These are phyloP conservation scores for Heliconius hortense DNA, from an alignment of 2,888 invertebrate genomes.

Conservation along the genomic window DNA sequence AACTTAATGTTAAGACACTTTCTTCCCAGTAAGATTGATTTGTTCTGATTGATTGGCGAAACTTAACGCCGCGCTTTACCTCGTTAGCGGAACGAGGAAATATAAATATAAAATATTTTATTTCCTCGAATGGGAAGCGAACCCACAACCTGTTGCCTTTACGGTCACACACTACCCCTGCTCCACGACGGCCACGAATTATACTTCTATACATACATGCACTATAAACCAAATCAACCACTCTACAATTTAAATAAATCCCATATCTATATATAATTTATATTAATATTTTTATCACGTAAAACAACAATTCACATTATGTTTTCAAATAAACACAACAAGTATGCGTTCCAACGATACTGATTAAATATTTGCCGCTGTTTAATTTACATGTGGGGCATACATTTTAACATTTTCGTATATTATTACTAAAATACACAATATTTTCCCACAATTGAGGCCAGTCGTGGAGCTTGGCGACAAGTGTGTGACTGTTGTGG, in stretches of 20 bases:
- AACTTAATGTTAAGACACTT: no score
- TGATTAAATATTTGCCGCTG: conserved; percentile 9
- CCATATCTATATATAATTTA: neutral
- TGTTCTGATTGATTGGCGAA: no score
- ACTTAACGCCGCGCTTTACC: neutral
- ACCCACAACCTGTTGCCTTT: neutral
- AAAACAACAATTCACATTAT: neutral
- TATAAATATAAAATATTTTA: neutral
- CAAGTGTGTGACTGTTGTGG: no score
- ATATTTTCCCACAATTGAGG: neutral
- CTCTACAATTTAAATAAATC: neutral
- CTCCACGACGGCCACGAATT: neutral
- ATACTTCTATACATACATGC: neutral
- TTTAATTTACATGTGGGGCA: neutral
- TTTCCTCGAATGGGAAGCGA: neutral
- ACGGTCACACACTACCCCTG: no score
- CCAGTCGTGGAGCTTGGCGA: no score
- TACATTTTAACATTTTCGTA: neutral
- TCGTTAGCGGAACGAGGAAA: neutral
- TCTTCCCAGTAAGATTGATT: no score
- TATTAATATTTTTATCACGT: neutral
- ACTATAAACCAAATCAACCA: neutral
- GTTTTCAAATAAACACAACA: conserved; percentile 36
- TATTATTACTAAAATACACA: neutral
- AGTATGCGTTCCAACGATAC: conserved; percentile 1